These are phyloP conservation scores for Sebastes nivosus DNA, from an alignment of 2,797 vertebrate genomes.

Conservation along the genomic window DNA sequence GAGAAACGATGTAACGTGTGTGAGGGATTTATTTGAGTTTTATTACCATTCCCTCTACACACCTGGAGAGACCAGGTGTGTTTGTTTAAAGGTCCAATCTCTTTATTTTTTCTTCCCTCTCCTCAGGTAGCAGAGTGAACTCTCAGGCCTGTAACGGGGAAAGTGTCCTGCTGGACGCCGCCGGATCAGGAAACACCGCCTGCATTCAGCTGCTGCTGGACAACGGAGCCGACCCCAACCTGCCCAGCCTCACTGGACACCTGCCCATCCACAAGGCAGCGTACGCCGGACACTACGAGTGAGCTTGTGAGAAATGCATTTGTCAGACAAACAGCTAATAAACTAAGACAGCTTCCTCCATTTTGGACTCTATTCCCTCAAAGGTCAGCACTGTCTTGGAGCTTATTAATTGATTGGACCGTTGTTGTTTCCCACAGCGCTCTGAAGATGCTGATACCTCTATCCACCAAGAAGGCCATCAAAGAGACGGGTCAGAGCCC, in stretches of 20 bases:
- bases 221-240: slow-evolving; percentile 87
- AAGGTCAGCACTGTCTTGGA: neutral
- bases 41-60: neutral
- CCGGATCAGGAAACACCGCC: slow-evolving; percentile 85
- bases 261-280: slow-evolving; percentile 90
- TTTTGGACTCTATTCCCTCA: neutral
- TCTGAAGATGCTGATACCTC: slow-evolving; percentile 86
- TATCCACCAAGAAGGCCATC: slow-evolving; percentile 86
- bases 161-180: slow-evolving; percentile 86
- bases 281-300: slow-evolving; percentile 89
- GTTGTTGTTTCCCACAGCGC: slow-evolving; percentile 66
- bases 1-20: too few species aligned
- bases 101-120: neutral
- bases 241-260: slow-evolving; percentile 83
- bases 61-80: neutral
- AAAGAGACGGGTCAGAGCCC: slow-evolving; percentile 79
- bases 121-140: slow-evolving; percentile 85
- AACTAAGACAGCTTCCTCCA: neutral
- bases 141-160: slow-evolving; percentile 85
- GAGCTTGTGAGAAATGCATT: slow-evolving; percentile 55
- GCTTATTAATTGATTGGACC: too few species aligned
- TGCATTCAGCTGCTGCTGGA: slow-evolving; percentile 88
- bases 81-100: neutral
- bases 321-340: too few species aligned
- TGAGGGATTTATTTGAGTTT: too few species aligned